Evolutionary conservation across 2,888 invertebrate species (phyloP), one percentile per base, ranked within the genome.

Genomic region (Orthosia gracilis): DNA sequence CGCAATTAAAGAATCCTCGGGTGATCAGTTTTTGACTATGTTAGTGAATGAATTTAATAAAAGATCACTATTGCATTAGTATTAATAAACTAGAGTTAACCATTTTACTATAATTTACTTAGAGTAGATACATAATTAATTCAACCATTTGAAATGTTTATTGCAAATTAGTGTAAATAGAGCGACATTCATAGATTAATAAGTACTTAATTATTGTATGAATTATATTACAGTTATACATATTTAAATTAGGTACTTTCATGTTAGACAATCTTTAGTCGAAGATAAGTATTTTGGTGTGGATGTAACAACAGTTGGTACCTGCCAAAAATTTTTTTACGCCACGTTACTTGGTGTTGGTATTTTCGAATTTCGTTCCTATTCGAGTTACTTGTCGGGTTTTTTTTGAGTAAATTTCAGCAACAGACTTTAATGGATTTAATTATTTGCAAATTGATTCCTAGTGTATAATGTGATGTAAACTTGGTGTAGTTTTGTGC

Each of bases 81-180:
- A 21, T 21, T 12, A 17, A 4, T 17, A 69, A 26, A 59, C 31
- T 47, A 54, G 13, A 47, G 18, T 69, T 21, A 11, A 21, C 4
- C 18, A 73, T 59, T 21, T 31, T 54, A 61, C 15, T 50, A 15
- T 26, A 54, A 45, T 45, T 23, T 58, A 54, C 4, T 1, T 17
- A 45, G 15, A 61, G 59, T 13, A 40, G 40, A 40, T 45, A 61
- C 13, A 7, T 45, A 73, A 13, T 40, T 59, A 45, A 40, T 54
- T 55, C 12, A 69, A 64, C 23, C 40, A 63, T 73, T 78, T 78
- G n/a, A 11, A 67, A 64, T 75, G n/a, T 75, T 69, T 52, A 79
- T 67, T 66, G 80, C 80, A 79, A 79, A 75, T 59, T 17, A 79
- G 26, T 55, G 5, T 63, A 79, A 66, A 23, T 64, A 80, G 40